Percentiles rank a stretch among this genome's conserved stretches.
phyloP scores from a whole-genome alignment of 1,140 invertebrate species.

The Procambarus virginalis region DNA sequence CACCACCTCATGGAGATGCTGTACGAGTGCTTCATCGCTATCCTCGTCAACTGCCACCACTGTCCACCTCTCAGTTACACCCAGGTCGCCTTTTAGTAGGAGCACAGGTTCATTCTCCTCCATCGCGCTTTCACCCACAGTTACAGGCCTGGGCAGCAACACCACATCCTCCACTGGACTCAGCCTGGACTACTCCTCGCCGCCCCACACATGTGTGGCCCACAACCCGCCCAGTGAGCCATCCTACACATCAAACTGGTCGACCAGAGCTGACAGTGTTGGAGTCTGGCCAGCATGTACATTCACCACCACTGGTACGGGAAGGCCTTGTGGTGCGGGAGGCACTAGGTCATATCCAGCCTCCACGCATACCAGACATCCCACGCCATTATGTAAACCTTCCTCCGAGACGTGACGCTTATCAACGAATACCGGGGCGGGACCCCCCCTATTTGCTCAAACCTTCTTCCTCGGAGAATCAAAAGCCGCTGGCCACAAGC shows the following conservation, averaged over 20 bases:
- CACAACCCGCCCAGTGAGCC: conserved; percentile 56
- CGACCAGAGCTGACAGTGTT: conserved; percentile 64
- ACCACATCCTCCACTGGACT: conserved; percentile 35
- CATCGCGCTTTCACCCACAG: conserved; percentile 60
- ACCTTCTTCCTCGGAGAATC: conserved; percentile 71
- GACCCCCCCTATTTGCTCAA: conserved; percentile 70
- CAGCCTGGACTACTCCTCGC: conserved; percentile 53
- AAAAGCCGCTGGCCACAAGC: conserved; percentile 73
- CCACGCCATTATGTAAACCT: conserved; percentile 69
- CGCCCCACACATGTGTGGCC: conserved; percentile 54
- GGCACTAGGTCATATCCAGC: conserved; percentile 65
- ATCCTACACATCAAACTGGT: conserved; percentile 46
- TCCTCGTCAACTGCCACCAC: conserved; percentile 44
- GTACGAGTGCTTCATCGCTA: conserved; percentile 30
- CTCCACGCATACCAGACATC: conserved; percentile 68
- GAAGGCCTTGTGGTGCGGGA: conserved; percentile 35
- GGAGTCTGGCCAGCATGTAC: conserved; percentile 70
- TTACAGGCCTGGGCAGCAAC: conserved; percentile 51
- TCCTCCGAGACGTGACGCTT: conserved; percentile 68
- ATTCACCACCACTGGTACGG: conserved; percentile 56
- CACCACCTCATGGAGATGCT: conserved; percentile 39
- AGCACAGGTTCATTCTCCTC: conserved; percentile 65
- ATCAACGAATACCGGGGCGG: conserved; percentile 67
- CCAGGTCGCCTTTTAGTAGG: conserved; percentile 54
- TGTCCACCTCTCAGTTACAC: conserved; percentile 49